Base-by-base conservation (phyloP, 2,888 invertebrate species). In the Rotaria sp. region DNA sequence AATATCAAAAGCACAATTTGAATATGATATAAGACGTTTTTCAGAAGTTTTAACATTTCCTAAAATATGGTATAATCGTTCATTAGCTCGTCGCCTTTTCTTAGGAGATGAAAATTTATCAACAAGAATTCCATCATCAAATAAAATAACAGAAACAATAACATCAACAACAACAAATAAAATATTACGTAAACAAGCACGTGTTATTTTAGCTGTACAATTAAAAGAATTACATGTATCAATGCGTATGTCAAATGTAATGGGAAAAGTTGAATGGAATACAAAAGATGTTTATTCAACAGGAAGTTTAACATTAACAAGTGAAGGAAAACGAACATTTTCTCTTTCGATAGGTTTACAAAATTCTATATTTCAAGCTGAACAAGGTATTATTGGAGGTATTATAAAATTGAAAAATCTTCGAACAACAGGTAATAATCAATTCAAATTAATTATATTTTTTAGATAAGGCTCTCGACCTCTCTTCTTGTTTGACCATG, bases 231-330 rank as follows among this genome's bases (percentile, higher is more conserved):
- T 99, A 85, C 97, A 97, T 91, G 96, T 99, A 21, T 96, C 96
- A 90, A 97, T 98, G 95, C 98, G 98, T 91, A 99, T 99, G 96
- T 97, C 97, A 74, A 98, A 98, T 90, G 97, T 98, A 0, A 98
- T 99, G 96, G 98, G 99, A 24, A 97, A 97, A 90, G 97, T 97
- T 87, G 94, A 94, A 52, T 84, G 84, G 84, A 84, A 50, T 35
- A 84, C 84, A 84, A 52, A 48, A 18, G 24, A 84, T 48, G 84
- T 45, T 85, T 85, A 30, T 80, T 74, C 57, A 85, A 85, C 59
- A 59, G 85, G 35, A n/a, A 80, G 30, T 55, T 84, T 85, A 52
- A 80, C 30, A 59, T 74, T 85, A 52, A 85, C 26, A 85, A 67
- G n/a, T 50, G 45, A 67, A 85, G 85, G 35, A 84, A 75, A 84